Evolutionary conservation across 2,113 vertebrate genomes (phyloP), one percentile per base, ranked within the genome.

Genomic region (Pteronura brasiliensis): DNA sequence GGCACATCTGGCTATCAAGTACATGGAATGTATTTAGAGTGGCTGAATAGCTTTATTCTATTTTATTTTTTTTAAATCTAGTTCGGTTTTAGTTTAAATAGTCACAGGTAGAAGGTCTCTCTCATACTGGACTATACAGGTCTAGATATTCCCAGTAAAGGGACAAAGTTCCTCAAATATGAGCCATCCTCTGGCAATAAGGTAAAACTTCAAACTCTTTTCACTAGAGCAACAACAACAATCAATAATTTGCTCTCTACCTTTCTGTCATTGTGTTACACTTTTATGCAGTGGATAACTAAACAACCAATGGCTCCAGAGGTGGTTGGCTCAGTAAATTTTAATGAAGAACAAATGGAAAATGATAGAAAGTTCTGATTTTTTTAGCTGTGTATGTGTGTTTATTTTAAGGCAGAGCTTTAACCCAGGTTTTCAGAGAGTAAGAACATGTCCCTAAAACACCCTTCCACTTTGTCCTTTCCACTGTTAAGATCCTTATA

Each of bases 401-500:
- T 11, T 36, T 94, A 34, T 23, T 84, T 67, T 49, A 17, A 71
- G 49, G 39, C 11, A 67, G 44, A 85, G 74, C 13, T 90, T 95
- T 96, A 92, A 93, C 39, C 39, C 31, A 88, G 3, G 57, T 88
- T 97, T 98, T 81, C 80, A 85, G 84, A 76, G 55, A 92, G 42
- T 95, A 69, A 95, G 80, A 81, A 77, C 49, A 55, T 67, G 34
- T 96, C 92, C 89, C 82, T 7, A 69, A 89, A 89, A 82, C 12
- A 86, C 44, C 49, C 72, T 82, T 42, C 17, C n/a, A 59, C 34
- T 20, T 84, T 67, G n/a, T 97, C 87, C 17, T 90, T 82, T 82
- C 36, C 59, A 63, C 76, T 57, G 20, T 88, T 88, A 49, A 95
- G 80, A 88, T 59, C 80, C 57, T 92, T 95, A 81, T 63, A 95